These are phyloP conservation scores for Drosophila persimilis DNA, from an alignment of 1,140 invertebrate genomes.

Conservation along the genomic window DNA sequence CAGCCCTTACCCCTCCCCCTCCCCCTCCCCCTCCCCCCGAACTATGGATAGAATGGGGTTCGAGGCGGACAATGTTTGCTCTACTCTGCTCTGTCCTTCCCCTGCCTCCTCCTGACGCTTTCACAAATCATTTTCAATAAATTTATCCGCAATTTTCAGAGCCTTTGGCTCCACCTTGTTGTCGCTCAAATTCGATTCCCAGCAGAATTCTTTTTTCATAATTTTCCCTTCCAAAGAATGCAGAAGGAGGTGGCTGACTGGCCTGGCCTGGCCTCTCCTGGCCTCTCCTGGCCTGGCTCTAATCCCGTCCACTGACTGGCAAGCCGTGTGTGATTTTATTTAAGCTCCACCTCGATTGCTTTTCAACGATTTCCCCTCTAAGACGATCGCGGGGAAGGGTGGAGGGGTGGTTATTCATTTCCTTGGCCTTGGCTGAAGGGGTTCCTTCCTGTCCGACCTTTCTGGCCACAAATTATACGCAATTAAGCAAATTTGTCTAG, in stretches of 20 bases:
- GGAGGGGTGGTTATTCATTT: constrained; percentile 39
- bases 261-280: constrained; percentile 2
- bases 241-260: not conserved
- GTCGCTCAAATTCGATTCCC: constrained; percentile 57
- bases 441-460: constrained; percentile 23
- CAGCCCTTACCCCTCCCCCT: not conserved
- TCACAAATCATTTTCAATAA: constrained; percentile 78
- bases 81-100: constrained; percentile 2
- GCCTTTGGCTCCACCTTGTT: constrained; percentile 24
- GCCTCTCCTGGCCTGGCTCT: constrained; percentile 20
- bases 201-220: constrained; percentile 49
- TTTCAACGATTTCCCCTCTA: constrained; percentile 12
- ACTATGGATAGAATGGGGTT: not conserved
- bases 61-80: constrained; percentile 32
- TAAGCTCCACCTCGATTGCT: constrained; percentile 50
- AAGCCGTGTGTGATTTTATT: constrained; percentile 51
- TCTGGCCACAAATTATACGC: constrained; percentile 74
- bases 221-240: constrained; percentile 20
- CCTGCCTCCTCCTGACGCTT: constrained; percentile 21
- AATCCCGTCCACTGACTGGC: constrained; percentile 20
- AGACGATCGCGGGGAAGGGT: too few relatives aligned
- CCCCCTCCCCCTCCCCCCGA: not conserved
- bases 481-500: constrained; percentile 80
- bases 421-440: constrained; percentile 29
- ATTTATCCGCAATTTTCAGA: constrained; percentile 67